phyloP scores from a whole-genome alignment of 2,888 invertebrate species.

The Neelides folsomi region DNA sequence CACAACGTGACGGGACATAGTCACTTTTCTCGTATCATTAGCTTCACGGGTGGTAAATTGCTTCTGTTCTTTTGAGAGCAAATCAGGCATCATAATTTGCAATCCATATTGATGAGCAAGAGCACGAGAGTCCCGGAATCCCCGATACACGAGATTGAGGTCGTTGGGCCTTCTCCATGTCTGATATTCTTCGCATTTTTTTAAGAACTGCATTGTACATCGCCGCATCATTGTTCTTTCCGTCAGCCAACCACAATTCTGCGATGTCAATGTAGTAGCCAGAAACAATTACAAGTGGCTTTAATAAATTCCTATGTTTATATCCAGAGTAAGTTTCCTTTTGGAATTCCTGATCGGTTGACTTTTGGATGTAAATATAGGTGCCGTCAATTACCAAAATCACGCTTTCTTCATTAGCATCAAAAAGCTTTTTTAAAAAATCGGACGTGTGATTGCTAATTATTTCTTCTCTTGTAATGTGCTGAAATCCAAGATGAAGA shows the following conservation, averaged over 20 bases:
- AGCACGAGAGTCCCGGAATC: conserved; percentile 6
- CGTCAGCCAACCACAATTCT: neutral
- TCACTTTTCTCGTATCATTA: conserved; percentile 11
- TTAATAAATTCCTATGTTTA: neutral
- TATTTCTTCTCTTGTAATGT: conserved; percentile 3
- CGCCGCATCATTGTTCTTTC: conserved; percentile 1
- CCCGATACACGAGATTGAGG: conserved; percentile 13
- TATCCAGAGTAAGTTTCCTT: neutral
- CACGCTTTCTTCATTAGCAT: neutral
- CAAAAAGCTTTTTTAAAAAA: too few species aligned
- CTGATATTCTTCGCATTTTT: too few species aligned
- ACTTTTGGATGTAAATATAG: neutral
- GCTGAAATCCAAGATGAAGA: conserved; percentile 2
- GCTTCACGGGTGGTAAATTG: conserved; percentile 10
- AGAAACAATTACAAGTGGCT: neutral
- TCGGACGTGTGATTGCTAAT: too few species aligned
- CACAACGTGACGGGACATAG: conserved; percentile 11
- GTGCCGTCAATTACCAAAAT: conserved; percentile 4
- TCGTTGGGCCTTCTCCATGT: too few species aligned
- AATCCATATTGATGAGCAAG: neutral
- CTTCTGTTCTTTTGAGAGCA: conserved; percentile 3
- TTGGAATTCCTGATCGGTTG: neutral
- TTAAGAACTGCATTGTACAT: neutral
- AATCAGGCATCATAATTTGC: conserved; percentile 5
- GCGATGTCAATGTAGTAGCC: conserved; percentile 1